phyloP scores from a whole-genome alignment of 2,113 vertebrate genomes.

The Catharus bicknelli region DNA sequence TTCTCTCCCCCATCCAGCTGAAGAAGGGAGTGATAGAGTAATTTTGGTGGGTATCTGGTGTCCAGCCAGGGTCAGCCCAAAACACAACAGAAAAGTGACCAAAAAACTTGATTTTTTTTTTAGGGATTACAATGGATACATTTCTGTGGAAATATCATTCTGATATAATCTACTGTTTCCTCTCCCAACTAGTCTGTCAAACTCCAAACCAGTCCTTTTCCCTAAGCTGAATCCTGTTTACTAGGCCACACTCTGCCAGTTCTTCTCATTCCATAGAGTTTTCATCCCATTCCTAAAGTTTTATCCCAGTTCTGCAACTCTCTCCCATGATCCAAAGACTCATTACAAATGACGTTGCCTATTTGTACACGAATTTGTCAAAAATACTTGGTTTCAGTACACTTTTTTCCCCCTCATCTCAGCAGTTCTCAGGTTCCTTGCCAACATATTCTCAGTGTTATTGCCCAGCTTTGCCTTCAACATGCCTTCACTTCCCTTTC shows the following conservation, averaged over 20 bases:
- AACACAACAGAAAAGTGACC: background rate
- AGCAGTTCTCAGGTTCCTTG: background rate
- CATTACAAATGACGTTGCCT: background rate
- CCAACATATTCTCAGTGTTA: background rate
- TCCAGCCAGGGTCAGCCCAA: background rate
- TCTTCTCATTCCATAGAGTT: background rate
- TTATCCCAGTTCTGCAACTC: background rate
- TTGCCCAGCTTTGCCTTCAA: background rate
- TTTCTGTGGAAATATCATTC: background rate
- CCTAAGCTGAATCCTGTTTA: background rate
- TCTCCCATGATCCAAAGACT: background rate
- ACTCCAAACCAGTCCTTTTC: background rate
- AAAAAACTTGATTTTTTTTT: accelerated
- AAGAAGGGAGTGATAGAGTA: background rate
- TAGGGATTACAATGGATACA: background rate
- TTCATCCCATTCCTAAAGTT: background rate
- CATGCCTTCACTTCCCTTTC: background rate
- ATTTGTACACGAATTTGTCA: background rate
- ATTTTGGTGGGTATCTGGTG: background rate
- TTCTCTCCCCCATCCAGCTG: background rate
- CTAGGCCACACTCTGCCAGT: background rate
- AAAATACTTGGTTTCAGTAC: background rate
- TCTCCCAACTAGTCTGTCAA: background rate
- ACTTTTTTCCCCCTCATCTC: background rate
- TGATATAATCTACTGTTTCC: background rate